These are phyloP conservation scores for Nephila pilipes DNA, from an alignment of 1,140 invertebrate species.

Conservation along the genomic window DNA sequence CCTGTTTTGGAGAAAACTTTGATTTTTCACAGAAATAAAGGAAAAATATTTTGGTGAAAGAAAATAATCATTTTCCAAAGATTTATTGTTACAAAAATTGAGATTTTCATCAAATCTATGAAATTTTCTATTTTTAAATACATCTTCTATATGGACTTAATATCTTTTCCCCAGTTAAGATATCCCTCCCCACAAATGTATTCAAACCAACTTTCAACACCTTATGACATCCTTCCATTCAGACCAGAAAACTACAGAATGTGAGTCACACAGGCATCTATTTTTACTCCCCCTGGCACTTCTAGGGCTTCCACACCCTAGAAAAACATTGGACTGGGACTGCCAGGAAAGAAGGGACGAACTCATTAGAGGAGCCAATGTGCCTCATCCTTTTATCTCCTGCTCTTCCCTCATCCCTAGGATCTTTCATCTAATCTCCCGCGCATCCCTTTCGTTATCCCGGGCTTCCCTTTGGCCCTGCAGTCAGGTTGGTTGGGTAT, in stretches of 20 bases:
- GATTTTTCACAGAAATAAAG: too few relatives aligned
- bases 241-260: background rate
- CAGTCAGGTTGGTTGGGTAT: background rate
- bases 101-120: too few relatives aligned
- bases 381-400: constrained; percentile 38
- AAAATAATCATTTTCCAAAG: too few relatives aligned
- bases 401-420: background rate
- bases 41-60: too few relatives aligned
- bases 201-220: background rate
- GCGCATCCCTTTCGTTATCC: background rate
- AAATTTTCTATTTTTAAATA: too few relatives aligned
- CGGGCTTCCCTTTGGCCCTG: background rate
- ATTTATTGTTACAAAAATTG: too few relatives aligned
- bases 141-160: too few relatives aligned
- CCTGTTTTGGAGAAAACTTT: too few relatives aligned
- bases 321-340: background rate
- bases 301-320: constrained; percentile 6
- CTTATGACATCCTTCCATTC: background rate
- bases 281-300: background rate
- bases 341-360: background rate
- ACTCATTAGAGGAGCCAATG: constrained; percentile 40
- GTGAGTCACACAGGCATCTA: constrained; percentile 14
- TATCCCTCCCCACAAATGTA: background rate
- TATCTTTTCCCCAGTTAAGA: too few relatives aligned
- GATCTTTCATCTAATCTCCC: background rate